Evolutionary conservation across 2,797 vertebrate genomes (phyloP).

Genomic region (Thamnophis elegans): DNA sequence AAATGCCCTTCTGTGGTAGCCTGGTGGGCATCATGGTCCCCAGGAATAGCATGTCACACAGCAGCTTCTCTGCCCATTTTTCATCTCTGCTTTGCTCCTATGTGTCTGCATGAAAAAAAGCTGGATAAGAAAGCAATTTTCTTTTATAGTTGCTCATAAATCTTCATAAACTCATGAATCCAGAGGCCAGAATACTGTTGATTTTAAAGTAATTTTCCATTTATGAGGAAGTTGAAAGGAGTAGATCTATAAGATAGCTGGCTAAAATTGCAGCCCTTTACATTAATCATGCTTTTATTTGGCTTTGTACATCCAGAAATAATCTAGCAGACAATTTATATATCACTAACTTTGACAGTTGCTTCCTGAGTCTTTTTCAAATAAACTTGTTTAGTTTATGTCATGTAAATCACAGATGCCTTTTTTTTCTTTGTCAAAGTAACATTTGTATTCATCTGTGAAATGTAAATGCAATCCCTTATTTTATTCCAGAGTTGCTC

Average conservation of each 20-base stretch:
- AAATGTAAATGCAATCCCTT: background rate
- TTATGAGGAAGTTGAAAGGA: background rate
- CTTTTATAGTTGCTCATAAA: background rate
- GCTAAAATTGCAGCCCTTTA: background rate
- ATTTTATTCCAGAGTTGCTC: background rate
- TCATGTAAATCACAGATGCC: background rate
- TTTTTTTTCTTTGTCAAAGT: background rate
- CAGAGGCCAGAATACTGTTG: background rate
- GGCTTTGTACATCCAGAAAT: background rate
- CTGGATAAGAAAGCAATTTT: background rate
- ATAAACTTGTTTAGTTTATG: background rate
- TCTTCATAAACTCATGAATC: background rate
- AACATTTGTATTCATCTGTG: background rate
- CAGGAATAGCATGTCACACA: background rate
- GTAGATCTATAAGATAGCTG: background rate
- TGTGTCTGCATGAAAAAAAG: background rate
- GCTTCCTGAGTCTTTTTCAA: background rate
- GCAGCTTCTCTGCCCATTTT: background rate
- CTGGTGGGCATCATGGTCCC: background rate
- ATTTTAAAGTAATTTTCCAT: background rate
- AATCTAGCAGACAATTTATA: background rate
- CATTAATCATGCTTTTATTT: background rate
- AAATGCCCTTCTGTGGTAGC: background rate
- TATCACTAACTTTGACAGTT: background rate
- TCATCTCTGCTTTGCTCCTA: background rate